Base-by-base conservation (phyloP, 2,888 invertebrate species). In the Chloroclystis v-ata region DNA sequence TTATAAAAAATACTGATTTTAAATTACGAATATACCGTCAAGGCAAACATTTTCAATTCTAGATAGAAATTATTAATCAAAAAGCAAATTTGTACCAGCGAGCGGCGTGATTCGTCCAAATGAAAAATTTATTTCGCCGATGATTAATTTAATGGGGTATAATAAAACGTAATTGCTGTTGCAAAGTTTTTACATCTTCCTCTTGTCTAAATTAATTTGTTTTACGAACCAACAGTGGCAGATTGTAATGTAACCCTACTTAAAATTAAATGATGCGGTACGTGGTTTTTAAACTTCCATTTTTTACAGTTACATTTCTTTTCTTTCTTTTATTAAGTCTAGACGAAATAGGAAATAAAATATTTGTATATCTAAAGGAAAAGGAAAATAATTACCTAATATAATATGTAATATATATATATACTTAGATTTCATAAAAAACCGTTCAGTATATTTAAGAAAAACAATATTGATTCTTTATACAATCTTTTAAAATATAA, bases 101-200 rank as follows among this genome's bases (percentile, higher is more conserved):
- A 77, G 28, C 35, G 16, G 42, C 37, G 77, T 73, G 81, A 87
- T 87, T 86, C 82, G 84, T 85, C 76, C 80, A 78, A 85, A 85
- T 85, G 87, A 85, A 85, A 86, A 85, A 87, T 87, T 84, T 83
- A 85, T 86, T 84, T 84, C 72, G 80, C 79, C 79, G 77, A 84
- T 85, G 86, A 87, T 87, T 87, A 84, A 85, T 86, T 76, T 85
- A 85, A 87, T 85, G 78, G 74, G 64, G 63, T 61, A 81, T 75
- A 81, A 87, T 87, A 82, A 86, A 86, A 79, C 71, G 75, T 87
- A 84, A 87, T 85, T 75, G 87, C 69, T 84, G 83, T 87, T 86
- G 75, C 69, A 78, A 85, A 85, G 76, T 87, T 87, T 87, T 87
- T 83, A 84, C 86, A 82, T 85, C 86, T 85, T 83, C 79, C 77